Conservation (phyloP, 2,888 invertebrate species). For the Phragmatobia fuliginosa region DNA sequence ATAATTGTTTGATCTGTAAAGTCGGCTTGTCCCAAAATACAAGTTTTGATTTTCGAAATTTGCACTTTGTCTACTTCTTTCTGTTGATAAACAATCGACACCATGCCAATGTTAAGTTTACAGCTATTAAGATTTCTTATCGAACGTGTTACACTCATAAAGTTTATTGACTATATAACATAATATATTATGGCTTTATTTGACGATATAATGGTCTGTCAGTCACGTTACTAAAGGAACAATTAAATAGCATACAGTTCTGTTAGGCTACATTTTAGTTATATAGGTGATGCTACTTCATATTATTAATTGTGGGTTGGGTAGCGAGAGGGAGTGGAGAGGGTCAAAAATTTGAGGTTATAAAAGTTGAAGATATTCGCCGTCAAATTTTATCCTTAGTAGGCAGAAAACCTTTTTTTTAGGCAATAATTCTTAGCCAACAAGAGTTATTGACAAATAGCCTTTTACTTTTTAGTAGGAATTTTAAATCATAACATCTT, state of each 20-base stretch:
- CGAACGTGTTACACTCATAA: background rate
- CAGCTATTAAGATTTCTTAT: background rate
- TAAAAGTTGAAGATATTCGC: too few species aligned
- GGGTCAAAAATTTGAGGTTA: too few species aligned
- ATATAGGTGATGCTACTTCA: too few species aligned
- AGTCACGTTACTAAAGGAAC: background rate
- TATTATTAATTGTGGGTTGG: too few species aligned
- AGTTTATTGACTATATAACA: background rate
- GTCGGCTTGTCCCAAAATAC: background rate
- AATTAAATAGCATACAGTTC: background rate
- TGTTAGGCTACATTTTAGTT: background rate
- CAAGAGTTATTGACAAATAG: too few species aligned
- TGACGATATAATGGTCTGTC: background rate
- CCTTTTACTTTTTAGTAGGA: too few species aligned
- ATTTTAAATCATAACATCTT: too few species aligned
- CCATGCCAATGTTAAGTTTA: background rate
- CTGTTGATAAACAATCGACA: background rate
- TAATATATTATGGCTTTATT: background rate
- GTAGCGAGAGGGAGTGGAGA: too few species aligned
- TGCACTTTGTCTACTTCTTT: background rate
- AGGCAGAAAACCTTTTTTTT: too few species aligned
- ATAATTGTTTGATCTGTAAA: too few species aligned
- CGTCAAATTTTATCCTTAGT: too few species aligned
- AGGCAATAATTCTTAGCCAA: too few species aligned
- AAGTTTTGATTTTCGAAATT: background rate